Base-by-base conservation (phyloP, 35 echinoderm and acorn worm genomes). In the Ophioderma brevispina region DNA sequence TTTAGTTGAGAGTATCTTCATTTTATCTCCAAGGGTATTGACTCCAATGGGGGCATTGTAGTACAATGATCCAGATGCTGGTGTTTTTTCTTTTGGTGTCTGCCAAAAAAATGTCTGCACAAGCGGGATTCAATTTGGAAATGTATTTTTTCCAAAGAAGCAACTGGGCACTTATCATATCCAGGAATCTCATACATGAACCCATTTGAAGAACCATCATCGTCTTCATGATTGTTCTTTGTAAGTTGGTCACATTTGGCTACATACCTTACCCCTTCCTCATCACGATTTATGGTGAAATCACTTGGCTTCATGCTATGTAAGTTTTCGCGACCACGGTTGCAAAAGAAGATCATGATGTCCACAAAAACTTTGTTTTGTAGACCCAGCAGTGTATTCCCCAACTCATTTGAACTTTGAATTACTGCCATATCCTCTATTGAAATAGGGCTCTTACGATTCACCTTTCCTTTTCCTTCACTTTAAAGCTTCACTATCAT, bases 311-410 rank as follows among this genome's bases (percentile, higher is more conserved):
- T 86, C 49, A 82, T 76, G 37, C 43, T 36, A 36, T 76, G 25
- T 28, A 88, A 38, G 32, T 81, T 81, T 39, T 64, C 85, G 23
- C 85, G 31, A 17, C 85, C 78, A 32, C 52, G 78, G 39, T 76
- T 59, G 25, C 39, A 38, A 0, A 88, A 88, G 38, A 40, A 78
- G 36, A 93, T 78, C 36, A 86, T 41, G 5, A 92, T 80, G 28
- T 92, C 90, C 0, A 92, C 34, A 56, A 86, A 92, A 46, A 92
- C 90, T 80, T 78, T 85, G 50, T 86, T 86, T 56, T 92, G 90
- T 14, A 86, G 35, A 8, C 90, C 90, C 1, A 64, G 32, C 76
- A 76, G 91, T 39, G 84, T 81, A 36, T 46, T 38, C 25, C 33
- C 59, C 13, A n/a, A n/a, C n/a, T n/a, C n/a, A n/a, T n/a, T n/a